Percentiles rank a stretch among this genome's conserved stretches.
Evolutionary conservation across 2,888 invertebrate genomes (phyloP).

Genomic region (Ornithoptera alexandrae): DNA sequence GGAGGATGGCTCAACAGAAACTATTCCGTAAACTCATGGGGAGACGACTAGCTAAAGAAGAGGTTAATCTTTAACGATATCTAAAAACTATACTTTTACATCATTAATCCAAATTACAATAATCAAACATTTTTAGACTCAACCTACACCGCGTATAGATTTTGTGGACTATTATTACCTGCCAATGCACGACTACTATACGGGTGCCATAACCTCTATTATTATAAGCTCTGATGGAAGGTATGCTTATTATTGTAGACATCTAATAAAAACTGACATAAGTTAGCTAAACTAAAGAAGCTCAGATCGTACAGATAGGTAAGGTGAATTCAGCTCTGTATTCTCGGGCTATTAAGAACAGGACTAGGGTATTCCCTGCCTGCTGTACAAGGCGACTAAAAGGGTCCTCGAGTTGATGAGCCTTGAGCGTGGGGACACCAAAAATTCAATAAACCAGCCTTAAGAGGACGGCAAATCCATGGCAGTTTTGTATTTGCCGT

Average conservation of each 20-base stretch:
- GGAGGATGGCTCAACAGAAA: constrained; percentile 55
- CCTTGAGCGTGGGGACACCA: too few species aligned
- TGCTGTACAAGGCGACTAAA: too few species aligned
- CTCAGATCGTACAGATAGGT: too few species aligned
- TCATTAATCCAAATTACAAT: background rate
- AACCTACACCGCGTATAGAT: constrained; percentile 68
- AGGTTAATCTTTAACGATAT: constrained; percentile 43
- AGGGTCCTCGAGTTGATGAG: too few species aligned
- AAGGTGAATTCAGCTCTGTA: too few species aligned
- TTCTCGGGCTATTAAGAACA: too few species aligned
- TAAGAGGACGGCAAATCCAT: too few species aligned
- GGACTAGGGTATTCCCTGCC: too few species aligned
- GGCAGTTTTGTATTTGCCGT: too few species aligned
- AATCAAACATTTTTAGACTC: constrained; percentile 44
- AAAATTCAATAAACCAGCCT: too few species aligned
- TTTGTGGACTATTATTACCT: constrained; percentile 82
- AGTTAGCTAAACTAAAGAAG: too few species aligned
- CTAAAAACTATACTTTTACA: background rate
- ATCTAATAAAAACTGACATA: too few species aligned
- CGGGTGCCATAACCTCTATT: constrained; percentile 83
- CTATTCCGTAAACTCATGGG: constrained; percentile 66
- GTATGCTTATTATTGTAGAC: constrained; percentile 50
- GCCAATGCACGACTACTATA: constrained; percentile 87
- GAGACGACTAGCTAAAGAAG: constrained; percentile 68
- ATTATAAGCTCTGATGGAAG: constrained; percentile 81